phyloP scores from a whole-genome alignment of 92 coral and sea anemone species.

The Anthopleura xanthogrammica region DNA sequence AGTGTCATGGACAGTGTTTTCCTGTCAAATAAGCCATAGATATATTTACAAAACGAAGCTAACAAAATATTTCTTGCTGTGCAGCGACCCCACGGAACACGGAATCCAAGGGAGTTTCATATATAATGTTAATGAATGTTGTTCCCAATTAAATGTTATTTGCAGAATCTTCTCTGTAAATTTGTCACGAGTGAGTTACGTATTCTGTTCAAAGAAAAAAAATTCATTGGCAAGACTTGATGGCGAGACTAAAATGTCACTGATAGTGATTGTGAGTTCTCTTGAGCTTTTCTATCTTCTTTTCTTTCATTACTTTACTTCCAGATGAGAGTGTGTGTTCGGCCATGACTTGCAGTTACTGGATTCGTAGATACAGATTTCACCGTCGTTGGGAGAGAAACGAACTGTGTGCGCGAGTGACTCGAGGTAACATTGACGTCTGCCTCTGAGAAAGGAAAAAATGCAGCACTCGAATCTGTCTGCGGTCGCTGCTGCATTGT shows the following conservation, averaged over 20 bases:
- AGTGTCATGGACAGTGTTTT: background rate
- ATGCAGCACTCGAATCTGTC: conserved; percentile 60
- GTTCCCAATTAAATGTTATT: background rate
- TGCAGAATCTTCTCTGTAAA: background rate
- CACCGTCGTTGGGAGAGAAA: conserved; percentile 22
- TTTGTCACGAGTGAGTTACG: background rate
- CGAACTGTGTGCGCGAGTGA: conserved; percentile 28
- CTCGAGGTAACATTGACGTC: conserved; percentile 42
- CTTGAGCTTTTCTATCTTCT: background rate
- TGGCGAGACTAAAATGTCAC: background rate
- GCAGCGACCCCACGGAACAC: background rate
- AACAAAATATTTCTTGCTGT: background rate
- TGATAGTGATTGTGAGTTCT: background rate
- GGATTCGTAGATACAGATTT: conserved; percentile 24
- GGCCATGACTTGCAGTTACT: conserved; percentile 41
- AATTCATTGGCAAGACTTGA: background rate
- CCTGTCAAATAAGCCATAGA: background rate
- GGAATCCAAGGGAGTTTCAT: background rate
- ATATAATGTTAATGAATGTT: background rate
- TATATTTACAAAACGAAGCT: conserved; percentile 1
- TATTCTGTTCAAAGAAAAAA: background rate
- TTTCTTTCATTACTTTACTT: conserved; percentile 20
- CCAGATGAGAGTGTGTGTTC: conserved; percentile 71
- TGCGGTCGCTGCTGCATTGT: conserved; percentile 79
- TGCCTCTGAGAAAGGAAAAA: conserved; percentile 73